Percentiles rank a stretch among this genome's conserved stretches.
Evolutionary conservation across 2,797 vertebrate genomes (phyloP).

Genomic region (Poecile montanus): DNA sequence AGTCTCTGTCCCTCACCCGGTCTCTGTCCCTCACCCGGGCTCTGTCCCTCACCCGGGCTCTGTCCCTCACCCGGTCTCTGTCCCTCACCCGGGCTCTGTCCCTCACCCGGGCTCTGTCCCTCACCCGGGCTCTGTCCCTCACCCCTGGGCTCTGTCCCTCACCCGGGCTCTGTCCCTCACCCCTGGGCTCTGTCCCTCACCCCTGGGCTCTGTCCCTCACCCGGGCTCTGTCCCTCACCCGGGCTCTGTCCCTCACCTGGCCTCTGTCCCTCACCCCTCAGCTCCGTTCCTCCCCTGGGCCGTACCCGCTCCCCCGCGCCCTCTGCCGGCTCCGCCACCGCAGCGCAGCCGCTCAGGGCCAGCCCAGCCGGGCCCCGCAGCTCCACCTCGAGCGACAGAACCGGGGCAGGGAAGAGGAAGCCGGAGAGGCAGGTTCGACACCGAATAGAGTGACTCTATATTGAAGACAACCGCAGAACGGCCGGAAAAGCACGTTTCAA

Average conservation of each 20-base stretch:
- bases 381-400: rapidly evolving
- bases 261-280: neutral
- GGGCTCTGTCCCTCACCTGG: neutral
- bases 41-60: neutral
- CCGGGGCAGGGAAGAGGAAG: neutral
- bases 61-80: neutral
- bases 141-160: neutral
- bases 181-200: neutral
- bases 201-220: neutral
- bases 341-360: neutral
- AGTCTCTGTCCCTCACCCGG: neutral
- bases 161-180: no score
- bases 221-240: no score
- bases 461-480: neutral
- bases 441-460: rapidly evolving
- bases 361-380: neutral
- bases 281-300: neutral
- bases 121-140: neutral
- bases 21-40: neutral
- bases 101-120: neutral
- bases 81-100: neutral
- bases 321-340: neutral
- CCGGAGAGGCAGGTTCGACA: rapidly evolving
- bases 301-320: neutral
- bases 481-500: neutral